These are phyloP conservation scores for Lithophane leautieri DNA, from an alignment of 2,888 invertebrate genomes.

Conservation along the genomic window DNA sequence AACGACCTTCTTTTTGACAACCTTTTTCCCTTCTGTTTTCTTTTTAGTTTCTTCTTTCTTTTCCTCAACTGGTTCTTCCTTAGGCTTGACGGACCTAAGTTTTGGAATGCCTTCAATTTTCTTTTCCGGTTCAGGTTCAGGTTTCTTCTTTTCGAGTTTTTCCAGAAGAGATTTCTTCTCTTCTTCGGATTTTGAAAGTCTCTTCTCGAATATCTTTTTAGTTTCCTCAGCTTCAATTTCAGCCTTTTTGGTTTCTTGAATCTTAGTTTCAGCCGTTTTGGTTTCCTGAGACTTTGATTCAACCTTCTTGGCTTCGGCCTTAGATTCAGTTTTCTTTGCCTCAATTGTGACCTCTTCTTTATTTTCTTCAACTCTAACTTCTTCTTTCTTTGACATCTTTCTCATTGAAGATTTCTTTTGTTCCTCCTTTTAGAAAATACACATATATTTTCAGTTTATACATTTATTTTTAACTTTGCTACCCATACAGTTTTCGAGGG, in stretches of 20 bases:
- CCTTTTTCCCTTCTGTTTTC: conserved; percentile 87
- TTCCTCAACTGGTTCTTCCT: conserved; percentile 86
- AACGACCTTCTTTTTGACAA: conserved; percentile 87
- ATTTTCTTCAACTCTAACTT: conserved; percentile 75
- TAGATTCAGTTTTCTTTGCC: conserved; percentile 80
- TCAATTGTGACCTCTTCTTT: conserved; percentile 77
- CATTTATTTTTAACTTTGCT: not conserved
- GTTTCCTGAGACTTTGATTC: conserved; percentile 81
- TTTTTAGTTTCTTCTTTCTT: conserved; percentile 85
- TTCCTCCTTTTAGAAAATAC: conserved; percentile 70
- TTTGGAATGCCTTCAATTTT: conserved; percentile 92
- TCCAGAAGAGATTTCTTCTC: conserved; percentile 89
- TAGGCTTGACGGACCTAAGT: conserved; percentile 89
- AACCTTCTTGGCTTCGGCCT: conserved; percentile 76
- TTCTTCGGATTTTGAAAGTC: conserved; percentile 88
- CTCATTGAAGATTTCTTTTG: conserved; percentile 81
- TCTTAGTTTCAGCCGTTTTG: conserved; percentile 81
- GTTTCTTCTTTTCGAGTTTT: conserved; percentile 88
- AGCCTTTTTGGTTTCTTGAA: conserved; percentile 79
- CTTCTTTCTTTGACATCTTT: conserved; percentile 83
- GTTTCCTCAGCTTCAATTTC: conserved; percentile 88
- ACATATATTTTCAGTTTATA: not conserved
- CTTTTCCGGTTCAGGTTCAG: conserved; percentile 87
- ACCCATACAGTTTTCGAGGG: not conserved
- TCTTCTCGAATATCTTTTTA: conserved; percentile 85